These are phyloP conservation scores for Hirtodrosophila cameraria DNA, from an alignment of 2,888 invertebrate species.

Conservation along the genomic window DNA sequence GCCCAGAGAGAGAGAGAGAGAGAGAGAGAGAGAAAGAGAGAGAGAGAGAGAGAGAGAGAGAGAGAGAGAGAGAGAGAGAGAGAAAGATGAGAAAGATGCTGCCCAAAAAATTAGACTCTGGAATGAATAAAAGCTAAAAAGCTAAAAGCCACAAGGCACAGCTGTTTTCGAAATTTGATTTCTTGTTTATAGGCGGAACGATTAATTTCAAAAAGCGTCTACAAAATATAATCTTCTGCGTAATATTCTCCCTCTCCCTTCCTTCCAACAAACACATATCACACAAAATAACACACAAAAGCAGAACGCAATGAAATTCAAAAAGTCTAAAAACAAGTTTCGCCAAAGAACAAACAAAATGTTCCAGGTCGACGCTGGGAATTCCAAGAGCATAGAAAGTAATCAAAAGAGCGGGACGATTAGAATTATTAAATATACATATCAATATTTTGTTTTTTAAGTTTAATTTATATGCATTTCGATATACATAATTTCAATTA, in stretches of 20 bases:
- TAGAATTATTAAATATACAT: conserved; percentile 37
- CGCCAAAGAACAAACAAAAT: conserved; percentile 66
- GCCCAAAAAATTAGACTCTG: conserved; percentile 1
- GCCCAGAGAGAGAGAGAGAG: neutral
- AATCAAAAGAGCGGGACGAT: conserved; percentile 43
- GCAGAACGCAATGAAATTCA: conserved; percentile 9
- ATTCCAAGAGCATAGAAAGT: conserved; percentile 54
- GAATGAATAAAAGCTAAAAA: conserved; percentile 43
- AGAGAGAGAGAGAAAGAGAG: too few relatives aligned
- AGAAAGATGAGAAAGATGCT: conserved; percentile 27
- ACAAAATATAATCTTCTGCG: conserved; percentile 33
- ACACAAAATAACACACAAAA: conserved; percentile 8
- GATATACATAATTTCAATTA: conserved; percentile 28
- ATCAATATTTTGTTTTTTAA: conserved; percentile 21
- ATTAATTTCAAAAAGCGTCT: conserved; percentile 37
- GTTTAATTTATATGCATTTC: conserved; percentile 29
- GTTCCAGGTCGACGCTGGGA: conserved; percentile 29
- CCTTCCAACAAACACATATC: neutral
- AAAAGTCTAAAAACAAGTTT: conserved; percentile 59
- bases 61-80: too few relatives aligned
- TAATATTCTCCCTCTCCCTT: neutral
- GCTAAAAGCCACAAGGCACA: conserved; percentile 26
- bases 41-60: too few relatives aligned
- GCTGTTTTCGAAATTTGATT: conserved; percentile 47
- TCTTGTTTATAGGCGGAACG: conserved; percentile 45